Base-by-base conservation (phyloP, 2,797 vertebrate genomes). In the Peromyscus melanophrys region DNA sequence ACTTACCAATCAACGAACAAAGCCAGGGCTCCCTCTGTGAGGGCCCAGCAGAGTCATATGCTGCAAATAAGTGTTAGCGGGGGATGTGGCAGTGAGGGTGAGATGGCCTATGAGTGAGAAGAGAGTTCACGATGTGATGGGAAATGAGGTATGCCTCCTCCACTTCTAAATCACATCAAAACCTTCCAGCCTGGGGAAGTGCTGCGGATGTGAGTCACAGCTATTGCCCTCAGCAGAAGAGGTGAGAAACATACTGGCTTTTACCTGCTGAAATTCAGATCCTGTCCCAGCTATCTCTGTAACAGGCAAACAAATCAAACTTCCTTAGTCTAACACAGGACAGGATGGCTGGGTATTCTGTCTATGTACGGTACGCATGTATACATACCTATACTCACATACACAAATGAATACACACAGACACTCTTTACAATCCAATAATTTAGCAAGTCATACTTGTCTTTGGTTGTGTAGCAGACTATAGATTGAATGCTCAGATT, bases 131-230 rank as follows among this genome's bases (percentile, higher is more conserved):
- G 61, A 25, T 6, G n/a, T 14, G 19, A 16, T 69, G 0, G 7
- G 89, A 97, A 96, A 91, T 73, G 96, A 96, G 40, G 78, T 76
- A 75, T 21, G 85, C 55, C 69, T 46, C 29, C 77, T 90, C 57
- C 77, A 14, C 52, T 87, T 94, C 63, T 43, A 52, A 86, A 73
- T 94, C 69, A 77, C 52, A 67, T 90, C 94, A 94, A 65, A 89
- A 23, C 4, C 92, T 86, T 89, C 82, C 91, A 84, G 73, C 10
- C 67, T 55, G 2, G 77, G 67, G 49, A 76, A 85, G 69, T 16
- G 40, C 83, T 67, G 37, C 2, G 88, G 46, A 59, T 65, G 55
- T 89, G 94, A 95, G 57, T 92, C 94, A 92, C 52, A 88, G 59
- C 55, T 75, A 31, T 65, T 49, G 25, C 73, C 23, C 76, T 29